Conservation (phyloP, 1,140 invertebrate genomes). For the Leptinotarsa defecta region DNA sequence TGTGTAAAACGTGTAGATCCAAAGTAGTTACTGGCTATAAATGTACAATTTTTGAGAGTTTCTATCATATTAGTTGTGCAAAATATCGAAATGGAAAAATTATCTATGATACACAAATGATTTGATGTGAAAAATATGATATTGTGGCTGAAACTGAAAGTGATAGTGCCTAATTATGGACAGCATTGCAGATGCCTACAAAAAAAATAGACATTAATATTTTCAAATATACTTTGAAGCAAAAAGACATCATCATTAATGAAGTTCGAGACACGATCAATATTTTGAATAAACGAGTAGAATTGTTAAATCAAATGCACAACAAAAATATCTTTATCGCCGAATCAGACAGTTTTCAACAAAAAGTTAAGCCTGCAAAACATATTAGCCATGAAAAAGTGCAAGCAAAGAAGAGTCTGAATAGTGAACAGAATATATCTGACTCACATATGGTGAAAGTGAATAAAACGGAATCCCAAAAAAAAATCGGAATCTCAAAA, state of each 20-base stretch:
- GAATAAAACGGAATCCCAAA: not conserved
- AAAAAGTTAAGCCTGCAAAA: not conserved
- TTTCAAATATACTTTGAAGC: not conserved
- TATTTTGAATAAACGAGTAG: too few relatives aligned
- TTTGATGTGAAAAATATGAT: not conserved
- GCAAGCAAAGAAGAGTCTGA: not conserved
- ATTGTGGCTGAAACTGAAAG: not conserved
- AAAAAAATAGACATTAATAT: not conserved
- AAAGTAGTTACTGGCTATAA: not conserved
- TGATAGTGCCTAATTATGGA: not conserved
- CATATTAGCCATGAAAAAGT: not conserved
- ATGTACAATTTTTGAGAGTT: too few relatives aligned
- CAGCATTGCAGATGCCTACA: slow-evolving; percentile 14
- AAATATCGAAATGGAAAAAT: not conserved
- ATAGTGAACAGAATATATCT: not conserved
- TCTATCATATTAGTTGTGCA: not conserved
- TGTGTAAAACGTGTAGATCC: not conserved
- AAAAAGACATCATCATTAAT: not conserved
- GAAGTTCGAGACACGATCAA: not conserved
- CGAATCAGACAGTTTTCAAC: not conserved
- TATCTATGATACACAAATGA: not conserved
- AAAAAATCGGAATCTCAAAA: too few relatives aligned
- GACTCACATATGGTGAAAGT: not conserved
- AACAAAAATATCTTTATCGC: not conserved
- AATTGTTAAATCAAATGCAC: too few relatives aligned